Evolutionary conservation across 2,797 vertebrate genomes (phyloP).

Genomic region (Margarornis squamiger): DNA sequence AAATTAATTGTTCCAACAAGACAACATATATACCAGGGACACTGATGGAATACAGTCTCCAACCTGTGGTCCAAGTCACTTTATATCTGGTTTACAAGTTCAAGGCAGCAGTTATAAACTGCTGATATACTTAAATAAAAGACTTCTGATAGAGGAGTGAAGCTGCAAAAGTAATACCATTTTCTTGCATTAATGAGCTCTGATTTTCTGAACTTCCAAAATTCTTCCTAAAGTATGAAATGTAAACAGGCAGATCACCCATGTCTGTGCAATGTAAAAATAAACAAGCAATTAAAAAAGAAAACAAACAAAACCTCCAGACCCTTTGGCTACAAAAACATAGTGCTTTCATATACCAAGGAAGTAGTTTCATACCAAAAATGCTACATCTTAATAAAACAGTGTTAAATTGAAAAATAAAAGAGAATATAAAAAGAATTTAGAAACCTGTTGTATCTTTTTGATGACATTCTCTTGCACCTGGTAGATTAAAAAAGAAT

Average conservation of each 20-base stretch:
- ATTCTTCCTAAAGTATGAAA: neutral
- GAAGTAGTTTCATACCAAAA: neutral
- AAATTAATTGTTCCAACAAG: neutral
- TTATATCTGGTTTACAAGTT: neutral
- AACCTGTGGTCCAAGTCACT: neutral
- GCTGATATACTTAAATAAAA: neutral
- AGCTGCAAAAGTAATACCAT: neutral
- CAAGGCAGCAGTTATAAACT: neutral
- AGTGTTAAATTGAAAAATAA: neutral
- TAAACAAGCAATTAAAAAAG: neutral
- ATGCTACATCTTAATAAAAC: neutral
- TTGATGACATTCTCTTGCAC: neutral
- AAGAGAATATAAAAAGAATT: neutral
- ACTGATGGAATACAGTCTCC: neutral
- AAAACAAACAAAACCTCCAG: neutral
- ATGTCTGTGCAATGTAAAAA: neutral
- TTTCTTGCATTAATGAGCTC: neutral
- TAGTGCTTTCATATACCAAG: neutral
- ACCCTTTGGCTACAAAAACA: neutral
- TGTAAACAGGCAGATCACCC: neutral
- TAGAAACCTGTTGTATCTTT: neutral
- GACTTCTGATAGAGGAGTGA: neutral
- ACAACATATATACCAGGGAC: neutral
- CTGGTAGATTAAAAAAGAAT: neutral
- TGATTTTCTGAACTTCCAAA: neutral